phyloP scores from a whole-genome alignment of 2,888 invertebrate genomes.

The Pocota personata region DNA sequence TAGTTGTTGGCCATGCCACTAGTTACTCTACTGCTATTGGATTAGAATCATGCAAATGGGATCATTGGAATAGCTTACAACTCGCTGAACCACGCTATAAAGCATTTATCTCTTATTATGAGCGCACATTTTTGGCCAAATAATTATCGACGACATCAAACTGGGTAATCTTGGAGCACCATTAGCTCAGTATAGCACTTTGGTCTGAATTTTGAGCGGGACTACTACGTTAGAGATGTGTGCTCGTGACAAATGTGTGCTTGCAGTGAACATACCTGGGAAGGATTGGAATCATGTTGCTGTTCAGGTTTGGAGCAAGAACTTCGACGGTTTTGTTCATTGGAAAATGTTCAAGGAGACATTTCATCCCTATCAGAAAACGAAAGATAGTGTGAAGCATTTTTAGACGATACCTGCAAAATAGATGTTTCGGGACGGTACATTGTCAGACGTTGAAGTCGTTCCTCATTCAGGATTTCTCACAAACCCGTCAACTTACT shows the following conservation, averaged over 20 bases:
- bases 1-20: too few species aligned
- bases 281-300: neutral
- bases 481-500: too few species aligned
- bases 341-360: conserved; percentile 19
- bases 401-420: too few species aligned
- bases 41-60: neutral
- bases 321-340: conserved; percentile 7
- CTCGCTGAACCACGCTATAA: conserved; percentile 9
- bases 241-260: too few species aligned
- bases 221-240: conserved; percentile 6
- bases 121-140: too few species aligned
- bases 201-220: conserved; percentile 9
- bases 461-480: too few species aligned
- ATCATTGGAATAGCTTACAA: conserved; percentile 1
- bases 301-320: too few species aligned
- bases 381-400: too few species aligned
- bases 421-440: too few species aligned
- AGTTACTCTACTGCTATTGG: too few species aligned
- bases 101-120: neutral
- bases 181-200: conserved; percentile 10
- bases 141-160: conserved; percentile 13
- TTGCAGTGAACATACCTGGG: neutral
- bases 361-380: too few species aligned
- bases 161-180: neutral
- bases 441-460: too few species aligned